Evolutionary conservation across 2,888 invertebrate species (phyloP), one percentile per base, ranked within the genome.

Genomic region (Polymixis flavicincta): DNA sequence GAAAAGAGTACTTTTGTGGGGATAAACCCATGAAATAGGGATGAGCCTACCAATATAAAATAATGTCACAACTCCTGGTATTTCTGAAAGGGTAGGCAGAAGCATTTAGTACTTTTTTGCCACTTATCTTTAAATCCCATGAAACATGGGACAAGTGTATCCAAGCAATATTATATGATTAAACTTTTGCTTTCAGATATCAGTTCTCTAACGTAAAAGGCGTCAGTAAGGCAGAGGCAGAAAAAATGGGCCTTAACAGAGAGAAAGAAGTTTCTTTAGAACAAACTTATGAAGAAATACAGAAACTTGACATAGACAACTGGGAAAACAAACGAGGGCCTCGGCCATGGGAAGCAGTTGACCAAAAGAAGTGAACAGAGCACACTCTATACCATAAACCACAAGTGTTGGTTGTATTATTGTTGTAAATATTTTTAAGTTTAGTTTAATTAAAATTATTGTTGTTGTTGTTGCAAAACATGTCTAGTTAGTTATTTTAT

Each of bases 321-420:
- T 99, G 99, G 99, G 97, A 98, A 90, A 98, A 99, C 90, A 97
- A 97, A 84, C 96, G 99, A 87, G 98, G 98, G 0, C 98, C 98
- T 9, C 96, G 99, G 71, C 98, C 99, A 0, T 99, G 98, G 98
- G 99, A 99, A 90, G 97, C 97, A 83, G 89, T 89, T 82, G 84
- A 86, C 74, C 74, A 87, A 81, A 80, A 91, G 70, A 90, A 91
- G 88, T 87, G 76, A 80, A 73, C 57, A 28, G 22, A 25, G 17
- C 68, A 65, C n/a, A 83, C 69, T 48, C 79, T 78, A 48, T 55
- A 82, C 67, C 54, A 79, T 61, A 80, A 72, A 64, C 55, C 42
- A 45, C 17, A 83, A 70, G 9, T 61, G 64, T 78, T 83, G 64
- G 61, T 73, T 83, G 70, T 75, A 77, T 68, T 80, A 59, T 67